phyloP scores from a whole-genome alignment of 2,888 invertebrate species.

The Protonemura montana region DNA sequence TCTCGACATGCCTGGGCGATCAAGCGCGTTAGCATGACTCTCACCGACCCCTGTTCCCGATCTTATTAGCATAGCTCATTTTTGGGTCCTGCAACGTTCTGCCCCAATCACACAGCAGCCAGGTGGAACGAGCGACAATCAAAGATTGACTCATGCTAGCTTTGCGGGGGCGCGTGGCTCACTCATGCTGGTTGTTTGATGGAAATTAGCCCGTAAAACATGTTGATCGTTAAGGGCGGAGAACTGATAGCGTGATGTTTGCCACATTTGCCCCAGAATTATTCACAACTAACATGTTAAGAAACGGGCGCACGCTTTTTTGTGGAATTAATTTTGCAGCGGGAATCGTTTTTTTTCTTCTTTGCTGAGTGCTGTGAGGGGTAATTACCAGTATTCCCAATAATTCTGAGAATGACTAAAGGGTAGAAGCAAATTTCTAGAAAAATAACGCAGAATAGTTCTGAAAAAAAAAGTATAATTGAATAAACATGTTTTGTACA shows the following conservation, averaged over 20 bases:
- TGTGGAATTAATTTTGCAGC: not conserved
- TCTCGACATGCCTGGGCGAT: not conserved
- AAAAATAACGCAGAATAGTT: too few species aligned
- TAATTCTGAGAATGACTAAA: too few species aligned
- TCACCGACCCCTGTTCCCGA: not conserved
- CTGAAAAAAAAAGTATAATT: too few species aligned
- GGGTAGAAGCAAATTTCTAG: too few species aligned
- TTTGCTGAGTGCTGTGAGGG: too few species aligned
- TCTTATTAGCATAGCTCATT: slow-evolving; percentile 12
- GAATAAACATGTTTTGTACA: too few species aligned
- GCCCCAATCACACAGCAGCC: not conserved
- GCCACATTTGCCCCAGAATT: not conserved
- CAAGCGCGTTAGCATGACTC: not conserved
- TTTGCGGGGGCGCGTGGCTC: not conserved
- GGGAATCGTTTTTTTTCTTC: too few species aligned
- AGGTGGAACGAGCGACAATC: not conserved
- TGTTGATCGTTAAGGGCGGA: not conserved
- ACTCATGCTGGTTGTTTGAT: not conserved
- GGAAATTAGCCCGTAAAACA: not conserved
- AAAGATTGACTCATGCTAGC: not conserved
- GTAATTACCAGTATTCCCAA: too few species aligned
- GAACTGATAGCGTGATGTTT: not conserved
- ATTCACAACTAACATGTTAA: not conserved
- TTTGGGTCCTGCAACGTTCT: not conserved
- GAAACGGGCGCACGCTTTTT: not conserved